Conservation (phyloP, 2,113 vertebrate species). For the Xenopus tropicalis region DNA sequence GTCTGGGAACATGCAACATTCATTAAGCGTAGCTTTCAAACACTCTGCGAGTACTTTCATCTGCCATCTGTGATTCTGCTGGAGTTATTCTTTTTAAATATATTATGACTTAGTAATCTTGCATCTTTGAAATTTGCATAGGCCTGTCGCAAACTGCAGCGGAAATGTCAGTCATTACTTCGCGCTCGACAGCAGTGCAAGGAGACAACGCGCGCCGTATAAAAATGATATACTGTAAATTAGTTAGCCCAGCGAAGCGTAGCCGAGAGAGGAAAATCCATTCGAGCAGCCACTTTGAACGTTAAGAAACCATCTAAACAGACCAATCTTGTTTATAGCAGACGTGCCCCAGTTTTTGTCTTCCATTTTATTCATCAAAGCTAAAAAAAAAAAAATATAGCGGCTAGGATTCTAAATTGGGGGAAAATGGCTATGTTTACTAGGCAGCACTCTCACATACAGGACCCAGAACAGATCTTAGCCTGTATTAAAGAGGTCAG, state of each 20-base stretch:
- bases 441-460: no score
- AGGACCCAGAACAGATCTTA: no score
- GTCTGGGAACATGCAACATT: conserved; percentile 38
- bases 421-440: no score
- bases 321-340: background rate
- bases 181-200: conserved; percentile 15
- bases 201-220: conserved; percentile 27
- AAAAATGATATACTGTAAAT: conserved; percentile 46
- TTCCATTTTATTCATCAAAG: background rate
- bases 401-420: no score
- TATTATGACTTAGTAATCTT: conserved; percentile 44
- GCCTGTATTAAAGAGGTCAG: no score
- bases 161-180: conserved; percentile 38
- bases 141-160: conserved; percentile 27
- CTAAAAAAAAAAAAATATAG: background rate
- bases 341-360: conserved; percentile 3
- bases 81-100: conserved; percentile 41
- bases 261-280: conserved; percentile 17
- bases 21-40: conserved; percentile 40
- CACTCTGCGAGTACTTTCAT: conserved; percentile 40
- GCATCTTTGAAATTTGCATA: conserved; percentile 41
- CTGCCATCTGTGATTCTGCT: conserved; percentile 41
- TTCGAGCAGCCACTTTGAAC: conserved; percentile 20
- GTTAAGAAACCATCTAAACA: conserved; percentile 17
- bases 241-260: conserved; percentile 31